Conservation (phyloP, 2,888 invertebrate genomes). For the Calliopum simillimum region DNA sequence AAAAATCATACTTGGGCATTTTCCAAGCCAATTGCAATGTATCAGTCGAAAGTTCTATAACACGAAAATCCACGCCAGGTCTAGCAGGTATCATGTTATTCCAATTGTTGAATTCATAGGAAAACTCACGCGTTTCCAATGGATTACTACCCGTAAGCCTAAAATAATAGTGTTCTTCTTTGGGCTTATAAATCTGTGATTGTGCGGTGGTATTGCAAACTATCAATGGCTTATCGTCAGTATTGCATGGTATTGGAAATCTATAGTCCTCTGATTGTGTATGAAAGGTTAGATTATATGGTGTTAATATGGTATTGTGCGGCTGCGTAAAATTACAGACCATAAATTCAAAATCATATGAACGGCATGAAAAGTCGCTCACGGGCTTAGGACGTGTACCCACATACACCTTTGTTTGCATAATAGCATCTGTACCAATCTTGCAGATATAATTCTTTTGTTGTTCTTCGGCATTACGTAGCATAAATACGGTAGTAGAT, state of each 20-base stretch:
- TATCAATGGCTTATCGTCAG: slow-evolving; percentile 51
- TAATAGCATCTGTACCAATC: slow-evolving; percentile 55
- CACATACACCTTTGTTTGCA: slow-evolving; percentile 52
- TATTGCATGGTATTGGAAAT: slow-evolving; percentile 54
- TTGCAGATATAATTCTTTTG: slow-evolving; percentile 55
- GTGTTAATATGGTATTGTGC: slow-evolving; percentile 71
- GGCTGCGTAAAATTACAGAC: slow-evolving; percentile 80
- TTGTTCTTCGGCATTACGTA: slow-evolving; percentile 53
- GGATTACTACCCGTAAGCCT: slow-evolving; percentile 72
- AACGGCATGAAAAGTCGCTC: slow-evolving; percentile 78
- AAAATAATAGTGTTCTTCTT: slow-evolving; percentile 70
- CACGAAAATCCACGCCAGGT: slow-evolving; percentile 53
- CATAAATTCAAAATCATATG: slow-evolving; percentile 79
- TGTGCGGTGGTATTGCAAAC: slow-evolving; percentile 57
- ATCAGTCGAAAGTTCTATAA: slow-evolving; percentile 52
- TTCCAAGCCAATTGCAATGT: slow-evolving; percentile 57
- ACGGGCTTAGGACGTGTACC: slow-evolving; percentile 73
- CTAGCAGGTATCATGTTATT: slow-evolving; percentile 56
- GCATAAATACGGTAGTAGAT: slow-evolving; percentile 55
- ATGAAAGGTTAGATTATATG: slow-evolving; percentile 66
- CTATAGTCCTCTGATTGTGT: slow-evolving; percentile 43
- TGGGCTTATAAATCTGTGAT: slow-evolving; percentile 67
- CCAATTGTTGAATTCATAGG: slow-evolving; percentile 51
- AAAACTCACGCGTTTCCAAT: slow-evolving; percentile 70
- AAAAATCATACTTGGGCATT: slow-evolving; percentile 55